phyloP scores from a whole-genome alignment of 2,113 vertebrate species.

The Coreoperca whiteheadi region DNA sequence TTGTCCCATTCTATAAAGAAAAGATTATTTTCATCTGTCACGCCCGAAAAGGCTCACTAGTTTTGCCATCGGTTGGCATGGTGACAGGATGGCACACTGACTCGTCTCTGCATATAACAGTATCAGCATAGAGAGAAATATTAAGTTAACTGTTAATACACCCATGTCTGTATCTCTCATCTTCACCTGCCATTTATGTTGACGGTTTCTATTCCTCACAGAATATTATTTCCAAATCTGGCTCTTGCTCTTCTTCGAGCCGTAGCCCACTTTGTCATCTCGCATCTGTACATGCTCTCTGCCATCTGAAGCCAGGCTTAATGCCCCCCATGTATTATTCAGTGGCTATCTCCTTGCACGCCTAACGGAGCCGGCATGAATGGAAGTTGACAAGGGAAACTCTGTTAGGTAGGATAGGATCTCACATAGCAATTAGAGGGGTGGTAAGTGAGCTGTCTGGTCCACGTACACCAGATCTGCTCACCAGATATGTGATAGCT shows the following conservation, averaged over 20 bases:
- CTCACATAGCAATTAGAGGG: conserved; percentile 72
- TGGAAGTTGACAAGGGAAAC: conserved; percentile 67
- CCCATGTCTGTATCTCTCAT: conserved; percentile 20
- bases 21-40: conserved; percentile 69
- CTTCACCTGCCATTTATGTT: conserved; percentile 21
- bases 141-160: conserved; percentile 36
- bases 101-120: conserved; percentile 21
- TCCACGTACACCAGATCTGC: conserved; percentile 50
- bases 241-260: conserved; percentile 33
- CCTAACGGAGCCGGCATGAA: conserved; percentile 57
- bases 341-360: conserved; percentile 65
- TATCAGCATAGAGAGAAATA: conserved; percentile 42
- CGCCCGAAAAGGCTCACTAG: conserved; percentile 35
- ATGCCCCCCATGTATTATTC: conserved; percentile 75
- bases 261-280: conserved; percentile 56
- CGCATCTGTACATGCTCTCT: conserved; percentile 45
- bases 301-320: conserved; percentile 59
- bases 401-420: conserved; percentile 71
- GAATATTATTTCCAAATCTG: conserved; percentile 39
- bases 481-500: conserved; percentile 46
- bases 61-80: conserved; percentile 68
- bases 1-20: conserved; percentile 57
- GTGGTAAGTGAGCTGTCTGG: conserved; percentile 73
- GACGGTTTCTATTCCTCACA: conserved; percentile 13
- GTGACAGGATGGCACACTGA: conserved; percentile 50